These are phyloP conservation scores for Cyclophora punctaria DNA, from an alignment of 2,888 invertebrate species.

Conservation along the genomic window DNA sequence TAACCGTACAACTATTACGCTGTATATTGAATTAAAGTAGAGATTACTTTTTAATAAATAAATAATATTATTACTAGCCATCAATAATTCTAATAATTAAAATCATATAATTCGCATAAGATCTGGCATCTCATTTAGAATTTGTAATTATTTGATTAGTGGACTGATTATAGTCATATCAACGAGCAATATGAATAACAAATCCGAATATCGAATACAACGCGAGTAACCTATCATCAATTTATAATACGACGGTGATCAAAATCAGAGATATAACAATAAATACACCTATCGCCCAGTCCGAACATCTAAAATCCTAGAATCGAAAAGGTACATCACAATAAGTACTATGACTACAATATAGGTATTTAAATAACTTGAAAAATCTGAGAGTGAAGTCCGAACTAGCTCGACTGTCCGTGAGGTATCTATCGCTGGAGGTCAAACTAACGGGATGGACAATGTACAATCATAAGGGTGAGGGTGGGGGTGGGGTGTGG, in stretches of 20 bases:
- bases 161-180: constrained; percentile 42
- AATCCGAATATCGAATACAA: constrained; percentile 23
- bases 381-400: constrained; percentile 11
- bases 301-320: constrained; percentile 39
- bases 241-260: constrained; percentile 20
- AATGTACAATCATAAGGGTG: neutral
- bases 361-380: constrained; percentile 24
- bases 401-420: constrained; percentile 18
- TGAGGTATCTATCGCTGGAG: neutral
- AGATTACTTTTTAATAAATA: constrained; percentile 49
- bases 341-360: constrained; percentile 64
- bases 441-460: too few relatives aligned
- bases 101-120: constrained; percentile 48
- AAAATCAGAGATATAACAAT: constrained; percentile 23
- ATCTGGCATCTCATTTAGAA: constrained; percentile 53
- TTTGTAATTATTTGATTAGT: constrained; percentile 33
- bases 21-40: constrained; percentile 43
- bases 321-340: constrained; percentile 61
- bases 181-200: constrained; percentile 43
- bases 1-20: constrained; percentile 30
- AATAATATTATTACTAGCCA: constrained; percentile 49
- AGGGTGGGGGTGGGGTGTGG: constrained; percentile 1
- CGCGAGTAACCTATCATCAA: constrained; percentile 13
- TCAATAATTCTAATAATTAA: constrained; percentile 43
- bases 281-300: constrained; percentile 33